Evolutionary conservation across 1,140 invertebrate genomes (phyloP), one percentile per base, ranked within the genome.

Genomic region (Phymorhynchus buccinoides): DNA sequence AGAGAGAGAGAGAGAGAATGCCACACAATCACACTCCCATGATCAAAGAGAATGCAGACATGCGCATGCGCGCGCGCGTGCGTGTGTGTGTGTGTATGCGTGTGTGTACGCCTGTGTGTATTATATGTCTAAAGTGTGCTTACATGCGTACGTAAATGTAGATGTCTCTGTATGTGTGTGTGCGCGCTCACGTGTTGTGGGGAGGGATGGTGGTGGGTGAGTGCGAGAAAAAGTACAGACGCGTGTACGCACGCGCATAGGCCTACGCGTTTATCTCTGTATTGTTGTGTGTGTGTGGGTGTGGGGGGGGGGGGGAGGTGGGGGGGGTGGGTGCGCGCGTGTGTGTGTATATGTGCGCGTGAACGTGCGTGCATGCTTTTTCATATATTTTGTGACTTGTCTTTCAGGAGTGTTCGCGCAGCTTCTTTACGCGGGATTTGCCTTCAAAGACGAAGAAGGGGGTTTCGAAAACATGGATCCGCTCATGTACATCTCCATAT

Each of bases 401-500:
- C 2, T 30, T 52, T 27, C 41, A 83, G 81, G 62, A 16, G 37
- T 83, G 27, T 73, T 83, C 52, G 81, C 62, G 27, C 81, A 83
- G 30, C 81, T 73, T 7, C 3, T 56, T 9, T 83, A 83, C 62
- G 62, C 37, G 1, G 62, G 39, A 14, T 37, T 62, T 30, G 12
- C n/a, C n/a, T 83, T 83, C 48, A n/a, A 73, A 4, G 81, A 83
- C 66, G 30, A 22, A 22, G 41, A 83, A 0, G 66, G 81, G n/a
- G 41, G 73, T 66, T 83, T 83, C 30, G 3, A 44, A 7, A 83
- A 39, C 81, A 83, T 83, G 81, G 32, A 30, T 12, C 32, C 22
- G 9, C 81, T 83, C 22, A 83, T 83, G 80, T 83, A 71, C 66
- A 83, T 83, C 27, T 41, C 81, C n/a, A 66, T 83, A 44, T 83